Percentiles rank a stretch among this genome's conserved stretches.
phyloP scores from a whole-genome alignment of 2,888 invertebrate species.

The Harpalus rufipes region DNA sequence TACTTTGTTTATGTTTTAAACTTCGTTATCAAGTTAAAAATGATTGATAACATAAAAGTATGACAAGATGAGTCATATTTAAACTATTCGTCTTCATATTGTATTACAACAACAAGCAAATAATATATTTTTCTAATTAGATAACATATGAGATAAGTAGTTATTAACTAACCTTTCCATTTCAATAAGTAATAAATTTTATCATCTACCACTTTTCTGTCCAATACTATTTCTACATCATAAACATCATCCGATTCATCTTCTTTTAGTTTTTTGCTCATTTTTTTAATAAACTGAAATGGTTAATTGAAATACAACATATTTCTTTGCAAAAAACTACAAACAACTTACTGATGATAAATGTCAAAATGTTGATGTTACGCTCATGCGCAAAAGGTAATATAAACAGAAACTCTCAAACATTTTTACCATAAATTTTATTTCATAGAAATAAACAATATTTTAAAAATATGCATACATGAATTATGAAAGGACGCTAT shows the following conservation, averaged over 20 bases:
- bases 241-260: conserved; percentile 60
- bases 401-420: conserved; percentile 18
- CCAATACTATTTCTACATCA: conserved; percentile 58
- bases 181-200: conserved; percentile 58
- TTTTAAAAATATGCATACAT: too few species aligned
- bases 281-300: conserved; percentile 33
- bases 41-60: neutral
- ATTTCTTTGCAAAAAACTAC: conserved; percentile 12
- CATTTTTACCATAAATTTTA: neutral
- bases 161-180: conserved; percentile 60
- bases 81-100: neutral
- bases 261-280: conserved; percentile 50
- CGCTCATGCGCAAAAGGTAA: neutral
- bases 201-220: conserved; percentile 53
- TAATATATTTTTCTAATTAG: neutral
- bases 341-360: neutral
- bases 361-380: conserved; percentile 5
- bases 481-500: too few species aligned
- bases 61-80: neutral
- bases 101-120: conserved; percentile 7
- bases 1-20: conserved; percentile 11
- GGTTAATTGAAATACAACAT: neutral
- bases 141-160: conserved; percentile 32
- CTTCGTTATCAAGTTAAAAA: neutral
- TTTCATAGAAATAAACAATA: neutral